Evolutionary conservation across 2,797 vertebrate species (phyloP).

Genomic region (Leptoclinus maculatus): DNA sequence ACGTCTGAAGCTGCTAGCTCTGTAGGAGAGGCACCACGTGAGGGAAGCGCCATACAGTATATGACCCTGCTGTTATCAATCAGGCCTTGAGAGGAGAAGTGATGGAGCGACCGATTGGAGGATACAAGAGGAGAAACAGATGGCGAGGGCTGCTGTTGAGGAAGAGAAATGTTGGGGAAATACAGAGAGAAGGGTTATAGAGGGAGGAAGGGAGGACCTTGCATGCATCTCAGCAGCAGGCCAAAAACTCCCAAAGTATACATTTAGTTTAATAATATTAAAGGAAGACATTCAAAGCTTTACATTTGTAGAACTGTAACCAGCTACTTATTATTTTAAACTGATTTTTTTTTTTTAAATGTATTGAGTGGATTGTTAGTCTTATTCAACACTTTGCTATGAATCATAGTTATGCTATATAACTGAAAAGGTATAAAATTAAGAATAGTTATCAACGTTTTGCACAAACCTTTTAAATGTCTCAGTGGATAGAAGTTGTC

Average conservation of each 20-base stretch:
- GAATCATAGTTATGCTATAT: background rate
- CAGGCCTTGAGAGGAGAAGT: constrained; percentile 47
- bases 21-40: constrained; percentile 52
- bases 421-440: background rate
- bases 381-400: background rate
- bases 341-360: background rate
- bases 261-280: background rate
- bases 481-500: background rate
- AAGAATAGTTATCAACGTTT: background rate
- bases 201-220: background rate
- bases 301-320: background rate
- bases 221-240: background rate
- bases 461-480: background rate
- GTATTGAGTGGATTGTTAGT: background rate
- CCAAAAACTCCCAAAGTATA: background rate
- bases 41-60: constrained; percentile 54
- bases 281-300: background rate
- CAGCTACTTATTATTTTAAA: too few relatives aligned
- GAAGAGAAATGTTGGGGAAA: background rate
- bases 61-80: constrained; percentile 64
- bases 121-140: constrained; percentile 36
- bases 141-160: constrained; percentile 22
- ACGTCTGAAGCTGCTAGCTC: constrained; percentile 26
- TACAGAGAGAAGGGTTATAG: background rate
- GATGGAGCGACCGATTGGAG: constrained; percentile 16